Conservation (phyloP, 2,888 invertebrate species). For the Tinea semifulvella region DNA sequence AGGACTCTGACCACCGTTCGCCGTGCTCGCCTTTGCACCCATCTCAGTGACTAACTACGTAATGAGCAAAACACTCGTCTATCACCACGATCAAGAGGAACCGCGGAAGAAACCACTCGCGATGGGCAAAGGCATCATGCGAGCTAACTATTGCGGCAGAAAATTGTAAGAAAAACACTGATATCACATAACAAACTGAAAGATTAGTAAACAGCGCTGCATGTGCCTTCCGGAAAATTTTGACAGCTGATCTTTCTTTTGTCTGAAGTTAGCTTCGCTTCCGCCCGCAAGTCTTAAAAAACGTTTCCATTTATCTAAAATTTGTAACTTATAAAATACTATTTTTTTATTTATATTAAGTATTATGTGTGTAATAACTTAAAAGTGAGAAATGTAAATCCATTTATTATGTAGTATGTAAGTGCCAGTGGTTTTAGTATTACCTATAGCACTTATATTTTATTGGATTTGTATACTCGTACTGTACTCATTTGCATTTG, state of each 20-base stretch:
- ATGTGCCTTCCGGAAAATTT: constrained; percentile 61
- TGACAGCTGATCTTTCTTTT: constrained; percentile 39
- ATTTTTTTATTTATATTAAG: too few species aligned
- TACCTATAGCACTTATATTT: too few species aligned
- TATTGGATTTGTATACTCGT: too few species aligned
- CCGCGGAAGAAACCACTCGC: constrained; percentile 47
- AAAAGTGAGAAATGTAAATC: too few species aligned
- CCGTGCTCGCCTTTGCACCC: constrained; percentile 88
- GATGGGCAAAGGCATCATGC: constrained; percentile 59
- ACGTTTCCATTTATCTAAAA: neutral
- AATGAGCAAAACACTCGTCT: constrained; percentile 32
- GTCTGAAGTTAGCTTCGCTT: constrained; percentile 26
- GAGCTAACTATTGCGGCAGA: constrained; percentile 28
- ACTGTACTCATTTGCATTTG: too few species aligned
- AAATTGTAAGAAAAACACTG: constrained; percentile 33
- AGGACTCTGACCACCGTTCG: constrained; percentile 78
- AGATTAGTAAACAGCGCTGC: constrained; percentile 50
- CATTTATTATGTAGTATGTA: too few species aligned
- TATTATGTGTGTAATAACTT: too few species aligned
- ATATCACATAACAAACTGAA: constrained; percentile 40
- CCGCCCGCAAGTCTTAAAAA: neutral
- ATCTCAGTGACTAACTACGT: constrained; percentile 54
- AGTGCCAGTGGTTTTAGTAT: too few species aligned
- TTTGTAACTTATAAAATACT: neutral
- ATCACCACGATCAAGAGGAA: constrained; percentile 47